Percentiles rank a stretch among this genome's conserved stretches.
Evolutionary conservation across 2,888 invertebrate species (phyloP).

Genomic region (Julus scandinavius): DNA sequence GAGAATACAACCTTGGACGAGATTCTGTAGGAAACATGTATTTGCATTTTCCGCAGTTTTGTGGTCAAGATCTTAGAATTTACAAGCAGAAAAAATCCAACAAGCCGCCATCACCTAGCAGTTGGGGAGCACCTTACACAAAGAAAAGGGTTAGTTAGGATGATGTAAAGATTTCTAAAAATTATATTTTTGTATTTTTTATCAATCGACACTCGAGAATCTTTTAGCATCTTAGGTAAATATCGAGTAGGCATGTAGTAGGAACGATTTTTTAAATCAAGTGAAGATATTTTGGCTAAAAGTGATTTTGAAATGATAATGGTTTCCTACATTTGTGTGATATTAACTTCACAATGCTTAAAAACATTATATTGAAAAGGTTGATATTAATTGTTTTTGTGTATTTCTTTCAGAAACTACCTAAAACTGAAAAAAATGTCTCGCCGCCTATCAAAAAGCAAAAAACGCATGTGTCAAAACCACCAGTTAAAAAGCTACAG

Average conservation of each 20-base stretch:
- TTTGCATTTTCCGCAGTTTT: slow-evolving; percentile 71
- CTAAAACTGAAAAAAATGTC: background rate
- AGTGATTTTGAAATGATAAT: too few relatives aligned
- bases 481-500: background rate
- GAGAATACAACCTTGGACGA: slow-evolving; percentile 68
- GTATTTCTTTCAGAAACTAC: background rate
- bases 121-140: slow-evolving; percentile 32
- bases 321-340: too few relatives aligned
- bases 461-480: background rate
- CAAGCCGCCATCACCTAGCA: slow-evolving; percentile 42
- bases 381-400: too few relatives aligned
- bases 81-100: slow-evolving; percentile 65
- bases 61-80: slow-evolving; percentile 69
- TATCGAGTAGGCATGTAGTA: too few relatives aligned
- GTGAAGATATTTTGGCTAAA: too few relatives aligned
- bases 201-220: too few relatives aligned
- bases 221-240: too few relatives aligned
- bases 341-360: too few relatives aligned
- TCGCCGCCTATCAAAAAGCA: slow-evolving; percentile 59
- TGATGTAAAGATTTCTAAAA: background rate
- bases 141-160: slow-evolving; percentile 36
- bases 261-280: too few relatives aligned
- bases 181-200: background rate
- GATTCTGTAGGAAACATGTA: slow-evolving; percentile 70
- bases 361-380: too few relatives aligned